phyloP scores from a whole-genome alignment of 2,113 vertebrate genomes.

The Phodopus roborovskii region DNA sequence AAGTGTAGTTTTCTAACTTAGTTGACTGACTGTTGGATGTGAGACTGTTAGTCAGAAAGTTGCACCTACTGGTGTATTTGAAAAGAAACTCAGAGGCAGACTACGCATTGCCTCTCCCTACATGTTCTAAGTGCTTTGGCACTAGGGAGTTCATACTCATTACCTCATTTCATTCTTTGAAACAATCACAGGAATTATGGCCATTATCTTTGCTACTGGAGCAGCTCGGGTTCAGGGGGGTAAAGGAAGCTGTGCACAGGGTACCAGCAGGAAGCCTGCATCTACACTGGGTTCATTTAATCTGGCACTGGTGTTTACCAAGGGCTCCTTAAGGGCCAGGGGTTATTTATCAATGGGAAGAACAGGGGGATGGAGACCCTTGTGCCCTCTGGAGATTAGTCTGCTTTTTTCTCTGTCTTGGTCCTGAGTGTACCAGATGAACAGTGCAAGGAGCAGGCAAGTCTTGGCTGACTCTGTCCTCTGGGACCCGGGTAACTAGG shows the following conservation, averaged over 20 bases:
- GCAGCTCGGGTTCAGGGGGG: conserved; percentile 19
- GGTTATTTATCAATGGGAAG: background rate
- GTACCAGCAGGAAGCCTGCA: background rate
- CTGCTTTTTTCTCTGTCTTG: background rate
- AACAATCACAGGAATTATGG: conserved; percentile 25
- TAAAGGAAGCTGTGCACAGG: background rate
- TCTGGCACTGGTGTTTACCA: background rate
- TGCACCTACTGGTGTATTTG: background rate
- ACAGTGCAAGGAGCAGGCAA: background rate
- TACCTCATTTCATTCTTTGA: conserved; percentile 51
- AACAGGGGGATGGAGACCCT: background rate
- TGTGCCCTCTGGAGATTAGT: fast-evolving
- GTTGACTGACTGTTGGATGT: background rate
- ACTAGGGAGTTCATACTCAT: conserved; percentile 22
- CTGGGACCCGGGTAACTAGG: background rate
- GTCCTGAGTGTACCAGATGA: background rate
- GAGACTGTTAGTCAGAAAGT: background rate
- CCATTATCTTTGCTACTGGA: conserved; percentile 44
- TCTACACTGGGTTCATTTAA: background rate
- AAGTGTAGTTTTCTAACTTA: conserved; percentile 8
- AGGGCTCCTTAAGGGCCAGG: background rate
- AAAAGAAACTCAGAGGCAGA: conserved; percentile 27
- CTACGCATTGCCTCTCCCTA: background rate
- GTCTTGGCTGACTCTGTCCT: background rate
- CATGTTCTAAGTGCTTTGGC: background rate